Conservation (phyloP, 1,140 invertebrate genomes). For the Vanessa atalanta region DNA sequence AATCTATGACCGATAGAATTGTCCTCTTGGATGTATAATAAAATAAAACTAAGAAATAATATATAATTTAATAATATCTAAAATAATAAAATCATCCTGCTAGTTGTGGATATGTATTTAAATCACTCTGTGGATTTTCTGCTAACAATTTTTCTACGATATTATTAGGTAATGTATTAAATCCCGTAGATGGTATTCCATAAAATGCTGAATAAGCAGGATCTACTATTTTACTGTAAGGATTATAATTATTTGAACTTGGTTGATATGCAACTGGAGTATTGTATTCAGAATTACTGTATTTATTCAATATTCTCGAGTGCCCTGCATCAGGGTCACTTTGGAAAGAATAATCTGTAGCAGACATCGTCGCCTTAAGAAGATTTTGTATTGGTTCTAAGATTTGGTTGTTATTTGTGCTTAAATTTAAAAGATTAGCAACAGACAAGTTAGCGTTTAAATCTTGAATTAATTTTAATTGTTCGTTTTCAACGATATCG, state of each 20-base stretch:
- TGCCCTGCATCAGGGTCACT: neutral
- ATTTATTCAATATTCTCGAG: neutral
- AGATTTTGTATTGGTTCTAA: neutral
- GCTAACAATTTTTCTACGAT: neutral
- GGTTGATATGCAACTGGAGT: neutral
- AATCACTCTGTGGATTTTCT: no score
- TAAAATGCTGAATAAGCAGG: neutral
- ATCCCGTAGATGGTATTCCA: neutral
- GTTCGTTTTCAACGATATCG: slow-evolving; percentile 33
- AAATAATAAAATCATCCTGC: no score
- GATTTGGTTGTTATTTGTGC: neutral
- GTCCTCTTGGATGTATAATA: no score
- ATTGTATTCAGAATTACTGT: slow-evolving; percentile 1
- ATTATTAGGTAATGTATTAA: neutral
- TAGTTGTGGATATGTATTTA: no score
- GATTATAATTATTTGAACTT: neutral
- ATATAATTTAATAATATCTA: no score
- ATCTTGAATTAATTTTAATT: slow-evolving; percentile 44
- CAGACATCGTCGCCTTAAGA: neutral
- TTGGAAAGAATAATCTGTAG: neutral
- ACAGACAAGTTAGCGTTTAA: slow-evolving; percentile 44
- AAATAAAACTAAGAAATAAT: no score
- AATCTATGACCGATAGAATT: no score
- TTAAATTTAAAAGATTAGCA: slow-evolving; percentile 2
- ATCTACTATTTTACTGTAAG: neutral